A percentile compares a stretch with the other conserved stretches of the same genome.
Conservation (phyloP, 2,797 vertebrate genomes). For the Carduelis carduelis region DNA sequence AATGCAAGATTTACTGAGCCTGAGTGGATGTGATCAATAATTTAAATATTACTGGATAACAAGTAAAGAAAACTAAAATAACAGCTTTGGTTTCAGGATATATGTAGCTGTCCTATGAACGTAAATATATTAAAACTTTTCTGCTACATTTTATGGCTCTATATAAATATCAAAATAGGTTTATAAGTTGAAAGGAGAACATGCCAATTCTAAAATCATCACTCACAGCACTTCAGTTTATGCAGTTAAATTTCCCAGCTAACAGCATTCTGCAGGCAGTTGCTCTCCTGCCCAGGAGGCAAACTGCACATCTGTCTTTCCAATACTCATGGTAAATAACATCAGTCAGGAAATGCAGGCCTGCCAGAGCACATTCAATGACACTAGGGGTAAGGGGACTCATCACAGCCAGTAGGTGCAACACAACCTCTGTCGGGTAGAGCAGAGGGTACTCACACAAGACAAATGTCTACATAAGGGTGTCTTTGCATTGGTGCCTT, state of each 20-base stretch:
- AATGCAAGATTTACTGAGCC: constrained; percentile 51
- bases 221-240: not conserved
- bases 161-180: constrained; percentile 62
- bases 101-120: constrained; percentile 39
- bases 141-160: constrained; percentile 45
- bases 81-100: constrained; percentile 47
- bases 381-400: not conserved
- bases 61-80: constrained; percentile 64
- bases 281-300: not conserved
- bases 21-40: constrained; percentile 47
- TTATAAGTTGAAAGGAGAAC: constrained; percentile 42
- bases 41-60: constrained; percentile 53
- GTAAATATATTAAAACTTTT: constrained; percentile 63
- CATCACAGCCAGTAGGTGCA: not conserved
- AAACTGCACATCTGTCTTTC: constrained; percentile 14
- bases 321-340: not conserved
- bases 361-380: not conserved
- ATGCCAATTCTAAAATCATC: constrained; percentile 11
- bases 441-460: not conserved
- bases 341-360: not conserved
- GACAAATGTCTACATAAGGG: not conserved
- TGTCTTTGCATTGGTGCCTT: not conserved
- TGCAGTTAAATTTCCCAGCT: constrained; percentile 3
- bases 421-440: not conserved
- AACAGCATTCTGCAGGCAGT: not conserved